Evolutionary conservation across 2,113 vertebrate genomes (phyloP).

Genomic region (Burhinus oedicnemus): DNA sequence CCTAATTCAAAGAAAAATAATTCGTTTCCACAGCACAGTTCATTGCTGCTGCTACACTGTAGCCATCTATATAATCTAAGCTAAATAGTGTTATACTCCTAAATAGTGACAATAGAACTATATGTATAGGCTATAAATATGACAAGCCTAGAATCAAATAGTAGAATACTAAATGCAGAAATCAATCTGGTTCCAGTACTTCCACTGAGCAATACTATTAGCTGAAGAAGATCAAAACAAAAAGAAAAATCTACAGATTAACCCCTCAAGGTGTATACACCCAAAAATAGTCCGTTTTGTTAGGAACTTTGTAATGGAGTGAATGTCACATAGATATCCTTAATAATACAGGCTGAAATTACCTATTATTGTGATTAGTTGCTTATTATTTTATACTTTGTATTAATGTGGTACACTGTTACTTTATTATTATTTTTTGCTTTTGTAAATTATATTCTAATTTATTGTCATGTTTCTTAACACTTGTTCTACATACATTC

Average conservation of each 20-base stretch:
- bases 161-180: slow-evolving; percentile 30
- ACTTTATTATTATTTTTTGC: slow-evolving; percentile 83
- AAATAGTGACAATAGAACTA: slow-evolving; percentile 33
- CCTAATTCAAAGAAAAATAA: slow-evolving; percentile 4
- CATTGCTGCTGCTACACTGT: slow-evolving; percentile 81
- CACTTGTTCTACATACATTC: slow-evolving; percentile 90
- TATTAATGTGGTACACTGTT: slow-evolving; percentile 99
- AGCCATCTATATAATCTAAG: slow-evolving; percentile 74
- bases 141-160: slow-evolving; percentile 29
- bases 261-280: slow-evolving; percentile 63
- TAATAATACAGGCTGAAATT: slow-evolving; percentile 86
- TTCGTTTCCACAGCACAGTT: slow-evolving; percentile 62
- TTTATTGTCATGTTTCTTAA: slow-evolving; percentile 96
- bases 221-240: slow-evolving; percentile 45
- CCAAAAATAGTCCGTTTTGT: slow-evolving; percentile 62
- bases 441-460: slow-evolving; percentile 99
- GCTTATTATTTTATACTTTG: slow-evolving; percentile 97
- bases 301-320: slow-evolving; percentile 79
- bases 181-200: slow-evolving; percentile 17
- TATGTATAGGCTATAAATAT: slow-evolving; percentile 32
- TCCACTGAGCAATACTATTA: slow-evolving; percentile 64
- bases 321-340: slow-evolving; percentile 92
- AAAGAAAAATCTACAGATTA: slow-evolving; percentile 49
- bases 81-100: slow-evolving; percentile 60
- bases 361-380: slow-evolving; percentile 92